Evolutionary conservation across 35 echinoderm and acorn worm genomes (phyloP).

Genomic region (Antedon bifida): DNA sequence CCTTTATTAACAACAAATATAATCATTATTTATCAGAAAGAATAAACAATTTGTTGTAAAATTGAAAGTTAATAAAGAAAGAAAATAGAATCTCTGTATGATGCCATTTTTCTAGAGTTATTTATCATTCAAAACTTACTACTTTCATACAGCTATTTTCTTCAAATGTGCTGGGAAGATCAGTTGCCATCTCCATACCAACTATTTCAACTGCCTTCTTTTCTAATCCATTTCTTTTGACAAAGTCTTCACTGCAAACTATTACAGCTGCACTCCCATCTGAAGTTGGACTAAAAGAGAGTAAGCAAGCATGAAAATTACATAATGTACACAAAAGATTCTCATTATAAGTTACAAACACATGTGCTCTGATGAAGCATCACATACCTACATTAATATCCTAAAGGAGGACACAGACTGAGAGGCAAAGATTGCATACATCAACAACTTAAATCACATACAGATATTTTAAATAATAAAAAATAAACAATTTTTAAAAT

Average conservation of each 20-base stretch:
- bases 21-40: background rate
- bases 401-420: no score
- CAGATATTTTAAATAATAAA: no score
- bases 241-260: conserved; percentile 88
- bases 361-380: no score
- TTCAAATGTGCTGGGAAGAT: conserved; percentile 59
- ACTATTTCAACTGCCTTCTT: conserved; percentile 69
- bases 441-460: no score
- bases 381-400: no score
- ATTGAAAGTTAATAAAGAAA: no score
- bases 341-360: no score
- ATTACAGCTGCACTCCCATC: conserved; percentile 79
- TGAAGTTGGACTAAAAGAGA: conserved; percentile 69
- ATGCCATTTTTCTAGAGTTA: no score
- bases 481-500: background rate
- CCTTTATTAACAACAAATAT: conserved; percentile 20
- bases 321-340: no score
- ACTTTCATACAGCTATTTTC: conserved; percentile 77
- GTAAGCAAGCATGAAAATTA: background rate
- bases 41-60: no score
- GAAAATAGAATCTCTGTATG: no score
- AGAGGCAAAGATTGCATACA: no score
- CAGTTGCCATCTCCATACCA: conserved; percentile 85
- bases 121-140: conserved; percentile 44
- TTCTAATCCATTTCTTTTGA: conserved; percentile 51